A percentile compares a stretch with the other conserved stretches of the same genome.
phyloP scores from a whole-genome alignment of 2,888 invertebrate genomes.

The Amorpha juglandis region DNA sequence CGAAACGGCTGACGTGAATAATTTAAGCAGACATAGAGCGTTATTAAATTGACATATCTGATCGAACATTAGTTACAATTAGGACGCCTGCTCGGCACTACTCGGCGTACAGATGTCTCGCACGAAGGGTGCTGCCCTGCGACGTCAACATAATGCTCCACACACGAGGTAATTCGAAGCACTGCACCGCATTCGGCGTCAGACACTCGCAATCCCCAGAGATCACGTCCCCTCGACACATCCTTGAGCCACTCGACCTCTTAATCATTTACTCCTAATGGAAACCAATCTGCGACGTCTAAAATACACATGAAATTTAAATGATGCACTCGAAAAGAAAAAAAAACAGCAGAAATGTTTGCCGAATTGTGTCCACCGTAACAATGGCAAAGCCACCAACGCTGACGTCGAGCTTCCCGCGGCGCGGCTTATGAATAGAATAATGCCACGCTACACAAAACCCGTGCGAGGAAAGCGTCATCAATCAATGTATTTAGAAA shows the following conservation, averaged over 20 bases:
- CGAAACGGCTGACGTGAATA: slow-evolving; percentile 23
- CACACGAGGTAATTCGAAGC: slow-evolving; percentile 81
- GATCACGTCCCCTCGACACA: slow-evolving; percentile 42
- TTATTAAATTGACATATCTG: slow-evolving; percentile 31
- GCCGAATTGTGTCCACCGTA: slow-evolving; percentile 67
- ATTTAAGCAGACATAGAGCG: slow-evolving; percentile 15
- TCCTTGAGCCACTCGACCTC: slow-evolving; percentile 52
- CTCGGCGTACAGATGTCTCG: slow-evolving; percentile 45
- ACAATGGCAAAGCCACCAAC: slow-evolving; percentile 80
- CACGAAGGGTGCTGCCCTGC: slow-evolving; percentile 36
- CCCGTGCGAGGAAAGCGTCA: slow-evolving; percentile 70
- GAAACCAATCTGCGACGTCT: slow-evolving; percentile 69
- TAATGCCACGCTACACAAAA: slow-evolving; percentile 75
- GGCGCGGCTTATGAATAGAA: slow-evolving; percentile 78
- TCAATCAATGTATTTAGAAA: slow-evolving; percentile 82
- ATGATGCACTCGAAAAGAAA: slow-evolving; percentile 69
- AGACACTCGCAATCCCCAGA: slow-evolving; percentile 59
- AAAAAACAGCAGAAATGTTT: slow-evolving; percentile 68
- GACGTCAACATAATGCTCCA: slow-evolving; percentile 68
- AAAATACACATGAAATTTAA: slow-evolving; percentile 81
- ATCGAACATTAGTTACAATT: slow-evolving; percentile 38
- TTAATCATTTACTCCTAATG: slow-evolving; percentile 81
- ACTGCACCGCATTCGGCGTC: slow-evolving; percentile 70
- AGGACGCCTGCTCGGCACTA: slow-evolving; percentile 34
- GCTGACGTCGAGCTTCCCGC: slow-evolving; percentile 72